phyloP scores from a whole-genome alignment of 1,140 invertebrate genomes.

The Nylanderia fulva region DNA sequence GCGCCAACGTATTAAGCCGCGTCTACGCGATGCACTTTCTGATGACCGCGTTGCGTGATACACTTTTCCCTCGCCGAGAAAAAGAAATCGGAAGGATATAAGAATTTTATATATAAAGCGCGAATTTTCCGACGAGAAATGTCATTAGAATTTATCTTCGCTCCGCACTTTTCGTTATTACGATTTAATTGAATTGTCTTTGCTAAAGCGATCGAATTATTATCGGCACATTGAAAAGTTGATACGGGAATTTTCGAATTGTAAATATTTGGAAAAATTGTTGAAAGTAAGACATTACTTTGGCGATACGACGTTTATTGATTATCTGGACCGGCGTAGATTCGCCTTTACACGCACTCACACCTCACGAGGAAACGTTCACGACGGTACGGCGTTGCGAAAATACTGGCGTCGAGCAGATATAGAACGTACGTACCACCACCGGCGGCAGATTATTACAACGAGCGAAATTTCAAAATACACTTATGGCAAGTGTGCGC shows the following conservation, averaged over 20 bases:
- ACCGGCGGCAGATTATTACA: conserved; percentile 81
- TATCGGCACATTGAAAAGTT: neutral
- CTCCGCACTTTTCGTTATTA: neutral
- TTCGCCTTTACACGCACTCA: conserved; percentile 61
- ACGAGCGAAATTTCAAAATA: conserved; percentile 83
- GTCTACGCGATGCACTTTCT: conserved; percentile 35
- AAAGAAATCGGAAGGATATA: neutral
- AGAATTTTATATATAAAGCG: neutral
- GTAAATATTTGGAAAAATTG: too few relatives aligned
- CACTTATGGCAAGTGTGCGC: conserved; percentile 81
- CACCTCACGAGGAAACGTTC: conserved; percentile 62
- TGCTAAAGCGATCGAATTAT: neutral
- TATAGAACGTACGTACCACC: conserved; percentile 65
- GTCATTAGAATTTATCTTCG: neutral
- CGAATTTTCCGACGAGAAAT: neutral
- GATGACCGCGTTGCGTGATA: neutral
- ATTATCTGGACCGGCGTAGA: conserved; percentile 11
- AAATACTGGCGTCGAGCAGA: conserved; percentile 68
- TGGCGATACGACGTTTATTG: neutral
- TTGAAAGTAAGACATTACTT: neutral
- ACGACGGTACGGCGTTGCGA: conserved; percentile 65
- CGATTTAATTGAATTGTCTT: neutral
- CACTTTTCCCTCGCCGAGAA: neutral
- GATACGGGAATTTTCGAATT: neutral
- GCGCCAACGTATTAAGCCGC: conserved; percentile 51